Conservation (phyloP, 2,113 vertebrate species). For the Oryzias celebensis region DNA sequence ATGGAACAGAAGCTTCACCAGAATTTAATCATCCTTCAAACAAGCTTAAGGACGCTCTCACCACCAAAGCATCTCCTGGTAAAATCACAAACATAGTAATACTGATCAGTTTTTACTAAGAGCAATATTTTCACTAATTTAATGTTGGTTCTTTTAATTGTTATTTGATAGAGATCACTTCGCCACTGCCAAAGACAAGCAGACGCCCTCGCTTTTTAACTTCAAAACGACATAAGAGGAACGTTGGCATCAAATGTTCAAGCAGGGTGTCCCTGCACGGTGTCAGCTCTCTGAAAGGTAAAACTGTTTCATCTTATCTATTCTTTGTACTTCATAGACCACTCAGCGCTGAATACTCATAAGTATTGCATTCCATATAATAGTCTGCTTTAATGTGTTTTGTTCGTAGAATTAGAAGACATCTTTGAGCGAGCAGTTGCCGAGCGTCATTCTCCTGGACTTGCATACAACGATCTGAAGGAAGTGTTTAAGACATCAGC, state of each 20-base stretch:
- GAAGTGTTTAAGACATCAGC: slow-evolving; percentile 40
- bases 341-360: not conserved
- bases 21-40: not conserved
- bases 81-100: no score
- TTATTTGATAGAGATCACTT: slow-evolving; percentile 30
- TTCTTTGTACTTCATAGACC: no score
- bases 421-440: slow-evolving; percentile 35
- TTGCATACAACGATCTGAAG: slow-evolving; percentile 57
- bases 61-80: slow-evolving; percentile 35
- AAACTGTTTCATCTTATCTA: slow-evolving; percentile 50
- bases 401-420: slow-evolving; percentile 62
- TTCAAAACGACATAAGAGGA: slow-evolving; percentile 58
- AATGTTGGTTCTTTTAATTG: slow-evolving; percentile 1
- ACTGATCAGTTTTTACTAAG: not conserved
- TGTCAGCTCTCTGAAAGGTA: slow-evolving; percentile 67
- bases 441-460: slow-evolving; percentile 14
- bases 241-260: slow-evolving; percentile 19
- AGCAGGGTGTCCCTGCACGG: slow-evolving; percentile 42
- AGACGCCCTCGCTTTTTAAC: slow-evolving; percentile 65
- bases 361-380: no score
- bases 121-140: not conserved
- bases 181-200: slow-evolving; percentile 34
- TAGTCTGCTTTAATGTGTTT: not conserved
- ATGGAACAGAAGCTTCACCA: slow-evolving; percentile 16
- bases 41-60: slow-evolving; percentile 10